Evolutionary conservation across 92 coral and sea anemone species (phyloP).

Genomic region (Phymanthus crucifer): DNA sequence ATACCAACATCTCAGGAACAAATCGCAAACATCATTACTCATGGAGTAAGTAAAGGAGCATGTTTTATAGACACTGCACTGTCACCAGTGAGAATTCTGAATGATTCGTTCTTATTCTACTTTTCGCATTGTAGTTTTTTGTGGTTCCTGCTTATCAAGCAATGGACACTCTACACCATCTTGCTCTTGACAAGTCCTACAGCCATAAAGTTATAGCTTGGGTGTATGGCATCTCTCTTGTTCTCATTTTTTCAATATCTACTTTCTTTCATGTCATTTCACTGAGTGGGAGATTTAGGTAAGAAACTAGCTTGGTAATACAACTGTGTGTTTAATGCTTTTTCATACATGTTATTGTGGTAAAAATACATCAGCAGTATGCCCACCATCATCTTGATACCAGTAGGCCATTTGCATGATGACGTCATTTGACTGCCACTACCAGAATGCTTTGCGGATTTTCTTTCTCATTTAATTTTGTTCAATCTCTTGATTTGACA

Average conservation of each 20-base stretch:
- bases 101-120: too few species aligned
- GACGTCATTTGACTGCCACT: too few species aligned
- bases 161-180: slow-evolving; percentile 44
- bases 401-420: too few species aligned
- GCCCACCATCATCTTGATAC: too few species aligned
- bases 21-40: slow-evolving; percentile 83
- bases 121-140: slow-evolving; percentile 55
- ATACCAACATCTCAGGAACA: slow-evolving; percentile 84
- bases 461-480: too few species aligned
- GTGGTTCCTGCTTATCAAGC: slow-evolving; percentile 80
- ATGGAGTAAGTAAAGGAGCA: slow-evolving; percentile 69
- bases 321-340: too few species aligned
- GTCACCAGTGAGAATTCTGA: too few species aligned
- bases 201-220: slow-evolving; percentile 74
- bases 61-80: too few species aligned
- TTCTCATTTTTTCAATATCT: slow-evolving; percentile 71
- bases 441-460: too few species aligned
- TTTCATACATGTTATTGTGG: too few species aligned
- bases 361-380: too few species aligned
- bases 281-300: slow-evolving; percentile 72
- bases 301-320: background rate
- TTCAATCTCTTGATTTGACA: too few species aligned
- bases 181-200: slow-evolving; percentile 52
- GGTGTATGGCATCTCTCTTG: slow-evolving; percentile 79
- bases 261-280: slow-evolving; percentile 79